These are phyloP conservation scores for Cairina moschata DNA, from an alignment of 2,113 vertebrate genomes.

Conservation along the genomic window DNA sequence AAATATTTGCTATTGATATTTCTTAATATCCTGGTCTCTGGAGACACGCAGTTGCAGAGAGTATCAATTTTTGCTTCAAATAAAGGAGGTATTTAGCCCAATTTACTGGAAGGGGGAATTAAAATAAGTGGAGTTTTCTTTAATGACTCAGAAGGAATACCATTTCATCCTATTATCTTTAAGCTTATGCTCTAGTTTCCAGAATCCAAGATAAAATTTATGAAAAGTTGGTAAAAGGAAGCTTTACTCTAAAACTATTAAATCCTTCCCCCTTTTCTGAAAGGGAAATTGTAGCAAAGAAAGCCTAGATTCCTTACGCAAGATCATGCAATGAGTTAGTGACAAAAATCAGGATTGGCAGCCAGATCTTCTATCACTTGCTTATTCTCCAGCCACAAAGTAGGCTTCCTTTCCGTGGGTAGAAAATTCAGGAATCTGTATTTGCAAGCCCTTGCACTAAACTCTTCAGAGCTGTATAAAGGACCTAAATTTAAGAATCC, in stretches of 20 bases:
- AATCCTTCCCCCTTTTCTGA: neutral
- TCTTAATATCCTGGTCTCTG: neutral
- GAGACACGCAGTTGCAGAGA: neutral
- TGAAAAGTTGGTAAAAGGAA: neutral
- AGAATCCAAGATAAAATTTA: neutral
- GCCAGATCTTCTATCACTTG: neutral
- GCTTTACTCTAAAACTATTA: neutral
- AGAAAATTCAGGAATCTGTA: neutral
- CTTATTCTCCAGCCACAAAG: neutral
- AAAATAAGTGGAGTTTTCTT: neutral
- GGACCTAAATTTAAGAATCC: neutral
- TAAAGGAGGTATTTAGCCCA: neutral
- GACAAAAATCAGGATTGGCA: neutral
- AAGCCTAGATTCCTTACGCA: neutral
- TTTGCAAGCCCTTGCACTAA: neutral
- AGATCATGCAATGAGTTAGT: neutral
- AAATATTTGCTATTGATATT: neutral
- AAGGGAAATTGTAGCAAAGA: neutral
- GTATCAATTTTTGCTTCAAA: neutral
- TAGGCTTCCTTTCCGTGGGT: neutral
- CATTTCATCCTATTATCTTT: neutral
- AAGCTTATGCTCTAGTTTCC: neutral
- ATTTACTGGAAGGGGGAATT: rapidly evolving
- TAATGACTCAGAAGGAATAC: neutral
- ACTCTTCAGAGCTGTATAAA: neutral